Base-by-base conservation (phyloP, 2,797 vertebrate genomes). In the Micrastur ruficollis region DNA sequence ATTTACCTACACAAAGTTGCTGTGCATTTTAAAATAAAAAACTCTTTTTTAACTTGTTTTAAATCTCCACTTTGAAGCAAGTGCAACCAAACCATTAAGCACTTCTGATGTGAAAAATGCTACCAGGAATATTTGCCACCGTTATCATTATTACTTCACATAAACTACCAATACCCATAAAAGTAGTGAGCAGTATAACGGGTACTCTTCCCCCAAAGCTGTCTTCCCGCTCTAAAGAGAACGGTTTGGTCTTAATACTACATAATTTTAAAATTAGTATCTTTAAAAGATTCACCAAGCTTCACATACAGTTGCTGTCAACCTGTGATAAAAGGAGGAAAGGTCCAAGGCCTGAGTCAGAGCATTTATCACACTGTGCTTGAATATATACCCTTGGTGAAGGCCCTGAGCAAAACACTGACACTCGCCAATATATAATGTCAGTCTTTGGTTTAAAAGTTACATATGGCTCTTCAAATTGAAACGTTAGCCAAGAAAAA, bases 341-440 rank as follows among this genome's bases (percentile, higher is more conserved):
- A 89, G 62, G 81, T 18, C 26, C 49, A 75, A 82, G 38, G n/a
- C 27, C 40, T 22, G 6, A 20, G 3, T 62, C 18, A 42, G 38
- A 66, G 14, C 19, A 66, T 61, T 66, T 67, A 47, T 38, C 1
- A 0, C 44, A 15, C 17, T 19, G 12, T 1, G 1, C 32, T 71
- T 85, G 11, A 42, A 70, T 44, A 53, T 7, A 68, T 4, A 62
- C 29, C n/a, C 29, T 79, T 52, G 17, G 36, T 68, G 56, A 95
- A 91, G 40, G 47, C 40, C 40, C 66, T 31, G n/a, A 75, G 82
- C n/a, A 44, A 75, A 85, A 70, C 36, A 52, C n/a, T 38, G 36
- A 62, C 9, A 9, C 22, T 23, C 15, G 20, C 27, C 61, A 73
- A 75, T 25, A 36, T 4, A 32, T 29, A 52, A 6, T 5, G 21